Percentiles rank a stretch among this genome's conserved stretches.
These are phyloP conservation scores for Leptopilina clavipes DNA, from an alignment of 1,140 invertebrate genomes.

Conservation along the genomic window DNA sequence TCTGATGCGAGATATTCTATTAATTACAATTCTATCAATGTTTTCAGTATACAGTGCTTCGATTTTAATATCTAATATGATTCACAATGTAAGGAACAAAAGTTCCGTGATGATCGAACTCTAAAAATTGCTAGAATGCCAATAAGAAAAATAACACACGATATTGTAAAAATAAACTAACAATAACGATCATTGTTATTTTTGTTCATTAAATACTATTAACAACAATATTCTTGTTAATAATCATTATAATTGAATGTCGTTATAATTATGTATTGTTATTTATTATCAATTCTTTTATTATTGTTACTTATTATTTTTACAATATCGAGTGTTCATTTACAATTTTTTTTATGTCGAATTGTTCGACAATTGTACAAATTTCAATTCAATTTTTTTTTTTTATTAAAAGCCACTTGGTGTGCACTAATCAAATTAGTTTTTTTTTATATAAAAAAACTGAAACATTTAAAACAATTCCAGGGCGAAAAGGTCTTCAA, in stretches of 20 bases:
- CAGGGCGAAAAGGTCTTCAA: constrained; percentile 19
- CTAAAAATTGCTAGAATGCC: background rate
- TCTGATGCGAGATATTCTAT: constrained; percentile 11
- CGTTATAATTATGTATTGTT: no score
- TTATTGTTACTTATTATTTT: no score
- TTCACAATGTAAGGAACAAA: constrained; percentile 14
- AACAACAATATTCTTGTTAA: no score
- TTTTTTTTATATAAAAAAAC: constrained; percentile 7
- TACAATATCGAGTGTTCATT: background rate
- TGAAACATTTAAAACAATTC: constrained; percentile 7
- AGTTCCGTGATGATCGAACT: constrained; percentile 15
- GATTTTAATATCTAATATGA: constrained; percentile 9
- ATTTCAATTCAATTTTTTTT: constrained; percentile 15
- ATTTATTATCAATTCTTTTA: no score
- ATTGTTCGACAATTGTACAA: constrained; percentile 5
- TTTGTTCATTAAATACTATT: no score
- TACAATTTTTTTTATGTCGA: constrained; percentile 3
- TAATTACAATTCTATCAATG: background rate
- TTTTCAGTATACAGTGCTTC: constrained; percentile 11
- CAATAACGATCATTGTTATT: no score
- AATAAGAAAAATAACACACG: background rate
- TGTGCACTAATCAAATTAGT: constrained; percentile 3
- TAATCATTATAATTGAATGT: no score
- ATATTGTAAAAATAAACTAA: background rate
- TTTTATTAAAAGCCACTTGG: constrained; percentile 10